A percentile compares a stretch with the other conserved stretches of the same genome.
Evolutionary conservation across 2,888 invertebrate species (phyloP).

Genomic region (Melanostoma mellinum): DNA sequence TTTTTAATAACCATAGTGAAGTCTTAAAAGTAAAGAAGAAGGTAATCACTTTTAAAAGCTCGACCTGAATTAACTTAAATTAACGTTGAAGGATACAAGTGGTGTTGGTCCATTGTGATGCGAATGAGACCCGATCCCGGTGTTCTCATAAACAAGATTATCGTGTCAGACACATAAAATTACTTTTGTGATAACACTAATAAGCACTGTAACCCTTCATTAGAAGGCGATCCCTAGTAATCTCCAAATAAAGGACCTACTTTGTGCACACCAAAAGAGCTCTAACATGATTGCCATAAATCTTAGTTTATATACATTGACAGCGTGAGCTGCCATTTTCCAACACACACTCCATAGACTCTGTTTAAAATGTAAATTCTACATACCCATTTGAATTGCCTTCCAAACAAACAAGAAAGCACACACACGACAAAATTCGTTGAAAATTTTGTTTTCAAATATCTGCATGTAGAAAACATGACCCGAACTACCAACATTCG

Average conservation of each 20-base stretch:
- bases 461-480: constrained; percentile 61
- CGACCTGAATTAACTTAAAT: too few relatives aligned
- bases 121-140: too few relatives aligned
- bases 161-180: constrained; percentile 1
- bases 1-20: too few relatives aligned
- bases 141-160: constrained; percentile 13
- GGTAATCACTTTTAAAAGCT: too few relatives aligned
- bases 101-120: too few relatives aligned
- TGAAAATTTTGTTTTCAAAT: constrained; percentile 63
- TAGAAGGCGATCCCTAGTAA: constrained; percentile 32
- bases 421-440: constrained; percentile 49
- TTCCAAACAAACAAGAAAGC: constrained; percentile 22
- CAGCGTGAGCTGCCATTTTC: constrained; percentile 22
- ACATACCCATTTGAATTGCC: constrained; percentile 12
- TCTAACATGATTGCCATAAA: constrained; percentile 60
- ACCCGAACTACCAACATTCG: constrained; percentile 41
- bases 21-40: too few relatives aligned
- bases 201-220: constrained; percentile 38
- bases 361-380: constrained; percentile 47
- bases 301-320: constrained; percentile 51
- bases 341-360: constrained; percentile 36
- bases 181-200: constrained; percentile 7
- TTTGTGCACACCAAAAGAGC: constrained; percentile 47
- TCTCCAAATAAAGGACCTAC: constrained; percentile 43
- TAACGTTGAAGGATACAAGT: too few relatives aligned